These are phyloP conservation scores for Oreochromis niloticus DNA, from an alignment of 2,113 vertebrate genomes.

Conservation along the genomic window DNA sequence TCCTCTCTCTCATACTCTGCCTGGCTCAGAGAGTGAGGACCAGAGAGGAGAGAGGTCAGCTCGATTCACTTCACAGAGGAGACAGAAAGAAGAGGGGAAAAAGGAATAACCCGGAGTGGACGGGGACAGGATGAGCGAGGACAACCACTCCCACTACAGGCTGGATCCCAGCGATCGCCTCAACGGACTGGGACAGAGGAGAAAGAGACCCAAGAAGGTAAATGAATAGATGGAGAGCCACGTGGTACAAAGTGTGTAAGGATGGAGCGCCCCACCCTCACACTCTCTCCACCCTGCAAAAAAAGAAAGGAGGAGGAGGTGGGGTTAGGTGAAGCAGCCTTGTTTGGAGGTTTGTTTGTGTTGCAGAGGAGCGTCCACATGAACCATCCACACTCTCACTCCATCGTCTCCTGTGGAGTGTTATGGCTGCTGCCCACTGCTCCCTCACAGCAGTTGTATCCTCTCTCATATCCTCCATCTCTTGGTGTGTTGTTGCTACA, in stretches of 20 bases:
- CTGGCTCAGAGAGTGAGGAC: conserved; percentile 25
- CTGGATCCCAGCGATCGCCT: conserved; percentile 85
- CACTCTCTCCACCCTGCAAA: not conserved
- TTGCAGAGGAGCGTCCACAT: not conserved
- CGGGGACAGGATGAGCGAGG: conserved; percentile 64
- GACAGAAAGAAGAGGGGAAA: not conserved
- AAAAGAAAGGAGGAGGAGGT: not conserved
- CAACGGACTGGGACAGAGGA: conserved; percentile 81
- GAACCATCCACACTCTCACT: not conserved
- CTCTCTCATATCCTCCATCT: not conserved
- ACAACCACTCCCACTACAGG: conserved; percentile 78
- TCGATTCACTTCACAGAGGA: not conserved
- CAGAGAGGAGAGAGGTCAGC: conserved; percentile 43
- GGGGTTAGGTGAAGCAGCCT: not conserved
- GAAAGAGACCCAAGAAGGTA: conserved; percentile 93
- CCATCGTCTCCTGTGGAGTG: not conserved
- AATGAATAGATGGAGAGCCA: conserved; percentile 26
- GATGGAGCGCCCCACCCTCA: not conserved
- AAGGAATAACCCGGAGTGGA: not conserved
- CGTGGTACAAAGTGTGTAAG: not conserved
- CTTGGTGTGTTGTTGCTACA: not conserved
- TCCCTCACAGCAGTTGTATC: not conserved
- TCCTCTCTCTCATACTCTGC: not conserved
- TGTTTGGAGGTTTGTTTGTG: not conserved
- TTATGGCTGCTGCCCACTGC: not conserved